These are phyloP conservation scores for Hyposoter dolosus DNA, from an alignment of 2,888 invertebrate species.

Conservation along the genomic window DNA sequence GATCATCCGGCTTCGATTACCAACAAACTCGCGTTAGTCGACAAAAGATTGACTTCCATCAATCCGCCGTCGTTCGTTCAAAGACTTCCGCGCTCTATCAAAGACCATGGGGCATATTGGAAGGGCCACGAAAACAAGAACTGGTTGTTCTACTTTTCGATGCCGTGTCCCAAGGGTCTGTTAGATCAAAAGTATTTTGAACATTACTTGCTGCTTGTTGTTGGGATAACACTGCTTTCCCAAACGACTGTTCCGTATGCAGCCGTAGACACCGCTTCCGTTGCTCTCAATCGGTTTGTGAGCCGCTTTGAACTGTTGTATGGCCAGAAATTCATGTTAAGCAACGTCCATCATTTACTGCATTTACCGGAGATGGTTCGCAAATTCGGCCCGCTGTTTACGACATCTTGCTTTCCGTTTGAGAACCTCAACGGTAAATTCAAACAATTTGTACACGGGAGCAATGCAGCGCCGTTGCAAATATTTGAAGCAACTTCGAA, in stretches of 20 bases:
- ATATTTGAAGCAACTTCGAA: constrained; percentile 32
- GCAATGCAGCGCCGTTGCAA: constrained; percentile 52
- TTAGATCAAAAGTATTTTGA: constrained; percentile 29
- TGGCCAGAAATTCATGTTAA: constrained; percentile 28
- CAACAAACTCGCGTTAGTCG: neutral
- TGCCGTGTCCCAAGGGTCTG: constrained; percentile 4
- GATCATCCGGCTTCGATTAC: neutral
- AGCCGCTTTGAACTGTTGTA: constrained; percentile 57
- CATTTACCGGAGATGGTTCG: constrained; percentile 51
- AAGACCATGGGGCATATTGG: constrained; percentile 12
- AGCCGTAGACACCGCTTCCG: constrained; percentile 55
- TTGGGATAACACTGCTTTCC: neutral
- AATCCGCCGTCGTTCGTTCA: constrained; percentile 48
- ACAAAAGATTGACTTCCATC: neutral
- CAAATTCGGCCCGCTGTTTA: constrained; percentile 60
- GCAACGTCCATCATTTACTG: constrained; percentile 59
- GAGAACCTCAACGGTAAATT: constrained; percentile 64
- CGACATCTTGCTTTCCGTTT: constrained; percentile 60
- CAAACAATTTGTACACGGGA: constrained; percentile 57
- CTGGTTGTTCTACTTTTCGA: constrained; percentile 46
- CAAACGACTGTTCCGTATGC: neutral
- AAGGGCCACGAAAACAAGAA: constrained; percentile 44
- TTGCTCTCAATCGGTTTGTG: constrained; percentile 58
- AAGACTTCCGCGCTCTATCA: constrained; percentile 40
- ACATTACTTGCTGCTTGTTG: constrained; percentile 34